A percentile compares a stretch with the other conserved stretches of the same genome.
Evolutionary conservation across 2,888 invertebrate species (phyloP).

Genomic region (Lepidocyrtinus sp.): DNA sequence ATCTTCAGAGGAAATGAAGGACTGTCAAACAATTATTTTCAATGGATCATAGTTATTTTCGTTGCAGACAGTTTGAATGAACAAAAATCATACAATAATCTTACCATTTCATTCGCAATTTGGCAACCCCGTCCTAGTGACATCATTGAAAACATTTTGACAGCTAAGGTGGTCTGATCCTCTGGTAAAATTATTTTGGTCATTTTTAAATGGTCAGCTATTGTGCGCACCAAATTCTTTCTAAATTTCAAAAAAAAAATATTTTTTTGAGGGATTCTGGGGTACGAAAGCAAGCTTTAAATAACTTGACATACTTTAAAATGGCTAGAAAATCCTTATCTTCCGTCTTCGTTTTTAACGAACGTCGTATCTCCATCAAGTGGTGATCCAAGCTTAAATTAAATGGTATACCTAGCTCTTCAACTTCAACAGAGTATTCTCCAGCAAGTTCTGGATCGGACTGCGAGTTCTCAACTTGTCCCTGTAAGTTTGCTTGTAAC

Average conservation of each 20-base stretch:
- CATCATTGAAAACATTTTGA: constrained; percentile 69
- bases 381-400: constrained; percentile 39
- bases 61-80: not conserved
- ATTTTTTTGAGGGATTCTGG: not conserved
- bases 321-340: constrained; percentile 45
- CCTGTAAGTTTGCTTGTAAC: too few relatives aligned
- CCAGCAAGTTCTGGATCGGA: too few relatives aligned
- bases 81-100: not conserved
- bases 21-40: constrained; percentile 37
- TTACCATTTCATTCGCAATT: constrained; percentile 67
- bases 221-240: constrained; percentile 39
- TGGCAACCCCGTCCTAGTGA: constrained; percentile 67
- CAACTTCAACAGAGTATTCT: too few relatives aligned
- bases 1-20: constrained; percentile 49
- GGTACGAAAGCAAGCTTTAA: not conserved
- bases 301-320: constrained; percentile 38
- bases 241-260: constrained; percentile 41
- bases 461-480: too few relatives aligned
- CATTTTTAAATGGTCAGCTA: constrained; percentile 47
- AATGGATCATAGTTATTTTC: not conserved
- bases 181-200: constrained; percentile 63
- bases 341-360: constrained; percentile 47
- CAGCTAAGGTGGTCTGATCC: constrained; percentile 65
- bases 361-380: constrained; percentile 27
- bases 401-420: constrained; percentile 59